Evolutionary conservation across 2,113 vertebrate genomes (phyloP).

Genomic region (Monopterus albus): DNA sequence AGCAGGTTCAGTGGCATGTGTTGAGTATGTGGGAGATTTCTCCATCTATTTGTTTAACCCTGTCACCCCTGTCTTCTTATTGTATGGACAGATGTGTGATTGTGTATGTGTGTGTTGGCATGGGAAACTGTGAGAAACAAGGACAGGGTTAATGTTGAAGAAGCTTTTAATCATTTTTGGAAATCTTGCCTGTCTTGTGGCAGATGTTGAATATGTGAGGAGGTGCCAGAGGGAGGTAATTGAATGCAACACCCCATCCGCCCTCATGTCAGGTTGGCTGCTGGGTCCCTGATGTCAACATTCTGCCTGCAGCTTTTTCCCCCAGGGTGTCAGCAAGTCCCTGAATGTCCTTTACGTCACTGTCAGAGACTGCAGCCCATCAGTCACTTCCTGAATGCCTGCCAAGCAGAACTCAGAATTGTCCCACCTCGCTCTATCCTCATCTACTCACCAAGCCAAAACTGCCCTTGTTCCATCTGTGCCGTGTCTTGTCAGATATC

Average conservation of each 20-base stretch:
- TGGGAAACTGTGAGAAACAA: not conserved
- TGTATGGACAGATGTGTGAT: not conserved
- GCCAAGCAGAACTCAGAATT: slow-evolving; percentile 56
- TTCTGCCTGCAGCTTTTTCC: slow-evolving; percentile 28
- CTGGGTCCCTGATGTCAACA: slow-evolving; percentile 31
- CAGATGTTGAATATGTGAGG: slow-evolving; percentile 38
- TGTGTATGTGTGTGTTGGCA: not conserved
- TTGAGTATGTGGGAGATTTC: slow-evolving; percentile 52
- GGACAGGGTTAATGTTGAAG: slow-evolving; percentile 11
- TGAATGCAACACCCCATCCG: slow-evolving; percentile 45
- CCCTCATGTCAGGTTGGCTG: slow-evolving; percentile 45
- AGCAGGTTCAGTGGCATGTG: slow-evolving; percentile 54
- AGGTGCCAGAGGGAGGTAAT: slow-evolving; percentile 41
- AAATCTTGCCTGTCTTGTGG: slow-evolving; percentile 27
- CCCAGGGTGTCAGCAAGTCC: slow-evolving; percentile 26
- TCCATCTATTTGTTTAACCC: slow-evolving; percentile 66
- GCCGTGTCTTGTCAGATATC: slow-evolving; percentile 33
- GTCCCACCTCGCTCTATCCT: slow-evolving; percentile 38
- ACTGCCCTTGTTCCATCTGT: slow-evolving; percentile 5
- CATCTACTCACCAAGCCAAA: slow-evolving; percentile 28
- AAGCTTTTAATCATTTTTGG: slow-evolving; percentile 38
- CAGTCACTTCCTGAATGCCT: slow-evolving; percentile 48
- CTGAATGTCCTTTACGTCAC: slow-evolving; percentile 62
- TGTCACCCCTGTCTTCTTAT: slow-evolving; percentile 36
- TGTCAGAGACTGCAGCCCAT: slow-evolving; percentile 53